phyloP scores from a whole-genome alignment of 2,888 invertebrate species.

The Pasiphila rectangulata region DNA sequence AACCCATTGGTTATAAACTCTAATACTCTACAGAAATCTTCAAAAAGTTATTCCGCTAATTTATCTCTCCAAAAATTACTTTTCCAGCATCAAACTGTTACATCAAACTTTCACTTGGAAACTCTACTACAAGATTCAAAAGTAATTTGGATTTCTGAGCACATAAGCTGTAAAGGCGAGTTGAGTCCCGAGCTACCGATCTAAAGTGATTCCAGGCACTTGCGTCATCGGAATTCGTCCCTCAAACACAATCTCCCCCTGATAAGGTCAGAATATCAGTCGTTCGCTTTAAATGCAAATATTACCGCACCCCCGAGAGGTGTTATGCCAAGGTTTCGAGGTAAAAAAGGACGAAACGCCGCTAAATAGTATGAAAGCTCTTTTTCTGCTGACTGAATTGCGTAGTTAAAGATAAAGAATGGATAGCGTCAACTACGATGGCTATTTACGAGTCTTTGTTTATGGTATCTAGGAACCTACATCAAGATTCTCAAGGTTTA shows the following conservation, averaged over 20 bases:
- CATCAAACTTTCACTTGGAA: conserved; percentile 4
- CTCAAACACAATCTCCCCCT: conserved; percentile 72
- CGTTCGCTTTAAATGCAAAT: conserved; percentile 80
- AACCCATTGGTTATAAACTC: conserved; percentile 1
- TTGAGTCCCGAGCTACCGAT: conserved; percentile 35
- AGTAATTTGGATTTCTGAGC: conserved; percentile 38
- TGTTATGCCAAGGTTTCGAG: conserved; percentile 74
- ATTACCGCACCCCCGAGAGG: conserved; percentile 75
- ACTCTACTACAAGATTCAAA: conserved; percentile 21
- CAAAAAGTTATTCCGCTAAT: not conserved
- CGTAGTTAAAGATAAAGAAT: conserved; percentile 73
- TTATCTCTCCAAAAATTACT: not conserved
- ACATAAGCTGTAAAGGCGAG: conserved; percentile 40
- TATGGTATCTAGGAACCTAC: conserved; percentile 15
- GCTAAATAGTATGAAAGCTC: conserved; percentile 73
- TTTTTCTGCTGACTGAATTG: conserved; percentile 71
- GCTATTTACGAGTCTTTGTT: conserved; percentile 24
- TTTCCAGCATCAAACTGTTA: conserved; percentile 1
- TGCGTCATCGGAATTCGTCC: conserved; percentile 66
- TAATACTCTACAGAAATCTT: conserved; percentile 6
- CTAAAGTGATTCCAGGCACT: conserved; percentile 50
- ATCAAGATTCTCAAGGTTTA: conserved; percentile 1
- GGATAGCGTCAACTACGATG: conserved; percentile 53
- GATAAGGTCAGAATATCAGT: conserved; percentile 78
- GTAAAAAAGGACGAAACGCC: conserved; percentile 74